Evolutionary conservation across 1,140 invertebrate genomes (phyloP).

Genomic region (Brachionus asplanchnoidis): DNA sequence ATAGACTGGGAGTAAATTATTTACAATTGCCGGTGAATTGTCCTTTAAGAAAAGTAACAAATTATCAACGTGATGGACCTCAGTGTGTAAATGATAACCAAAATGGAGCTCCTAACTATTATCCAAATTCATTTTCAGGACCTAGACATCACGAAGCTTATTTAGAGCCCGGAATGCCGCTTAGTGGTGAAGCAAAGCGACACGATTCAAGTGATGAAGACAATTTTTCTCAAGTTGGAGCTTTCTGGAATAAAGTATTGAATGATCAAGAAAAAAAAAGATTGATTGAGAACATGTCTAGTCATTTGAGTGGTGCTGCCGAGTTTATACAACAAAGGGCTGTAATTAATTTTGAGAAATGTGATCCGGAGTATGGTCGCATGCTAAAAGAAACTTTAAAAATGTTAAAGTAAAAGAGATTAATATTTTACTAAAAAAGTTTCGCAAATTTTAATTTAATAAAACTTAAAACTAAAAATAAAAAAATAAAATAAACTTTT

Average conservation of each 20-base stretch:
- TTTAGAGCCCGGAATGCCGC: not conserved
- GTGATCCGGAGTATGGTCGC: constrained; percentile 30
- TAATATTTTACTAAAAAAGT: too few relatives aligned
- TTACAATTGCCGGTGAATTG: constrained; percentile 91
- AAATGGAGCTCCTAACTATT: constrained; percentile 81
- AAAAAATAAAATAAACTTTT: too few relatives aligned
- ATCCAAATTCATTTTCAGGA: constrained; percentile 86
- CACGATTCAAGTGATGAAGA: not conserved
- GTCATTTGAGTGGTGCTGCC: not conserved
- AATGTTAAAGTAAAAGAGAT: not conserved
- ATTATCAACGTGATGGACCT: constrained; percentile 83
- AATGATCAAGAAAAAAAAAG: constrained; percentile 28
- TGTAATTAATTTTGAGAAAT: constrained; percentile 32
- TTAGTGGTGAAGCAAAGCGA: constrained; percentile 3
- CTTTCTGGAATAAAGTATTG: constrained; percentile 41
- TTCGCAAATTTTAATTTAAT: too few relatives aligned
- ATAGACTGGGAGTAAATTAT: constrained; percentile 86
- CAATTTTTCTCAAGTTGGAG: constrained; percentile 34
- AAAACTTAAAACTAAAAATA: too few relatives aligned
- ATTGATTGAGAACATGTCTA: constrained; percentile 19
- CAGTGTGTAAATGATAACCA: constrained; percentile 55
- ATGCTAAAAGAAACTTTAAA: constrained; percentile 24
- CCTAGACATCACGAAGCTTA: constrained; percentile 58
- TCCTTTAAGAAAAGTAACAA: constrained; percentile 65
- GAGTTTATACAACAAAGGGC: constrained; percentile 38